Conservation (phyloP, 2,797 vertebrate genomes). For the Syngnathus acus region DNA sequence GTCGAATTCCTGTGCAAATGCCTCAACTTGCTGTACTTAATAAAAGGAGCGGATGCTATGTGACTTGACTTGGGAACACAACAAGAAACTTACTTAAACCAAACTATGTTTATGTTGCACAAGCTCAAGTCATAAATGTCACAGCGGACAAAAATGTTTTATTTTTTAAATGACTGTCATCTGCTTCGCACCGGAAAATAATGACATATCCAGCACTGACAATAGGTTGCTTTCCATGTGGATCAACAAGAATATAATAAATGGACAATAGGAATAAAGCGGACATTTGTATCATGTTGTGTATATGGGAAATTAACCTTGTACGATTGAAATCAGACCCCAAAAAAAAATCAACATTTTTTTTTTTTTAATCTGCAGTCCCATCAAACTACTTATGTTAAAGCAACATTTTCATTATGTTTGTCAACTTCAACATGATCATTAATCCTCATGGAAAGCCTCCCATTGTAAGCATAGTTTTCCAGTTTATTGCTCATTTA, state of each 20-base stretch:
- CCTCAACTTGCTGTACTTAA: conserved; percentile 84
- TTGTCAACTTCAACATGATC: background rate
- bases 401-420: background rate
- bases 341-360: background rate
- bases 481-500: background rate
- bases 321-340: background rate
- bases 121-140: background rate
- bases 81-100: background rate
- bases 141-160: background rate
- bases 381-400: background rate
- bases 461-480: background rate
- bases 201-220: background rate
- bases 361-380: background rate
- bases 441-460: background rate
- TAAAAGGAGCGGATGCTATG: conserved; percentile 81
- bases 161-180: background rate
- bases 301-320: too few relatives aligned
- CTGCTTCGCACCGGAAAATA: background rate
- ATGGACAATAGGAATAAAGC: too few relatives aligned
- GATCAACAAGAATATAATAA: background rate
- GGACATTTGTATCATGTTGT: too few relatives aligned
- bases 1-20: conserved; percentile 76
- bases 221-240: background rate
- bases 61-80: conserved; percentile 45
- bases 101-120: background rate